Evolutionary conservation across 2,888 invertebrate species (phyloP).

Genomic region (Aproaerema taeniolella): DNA sequence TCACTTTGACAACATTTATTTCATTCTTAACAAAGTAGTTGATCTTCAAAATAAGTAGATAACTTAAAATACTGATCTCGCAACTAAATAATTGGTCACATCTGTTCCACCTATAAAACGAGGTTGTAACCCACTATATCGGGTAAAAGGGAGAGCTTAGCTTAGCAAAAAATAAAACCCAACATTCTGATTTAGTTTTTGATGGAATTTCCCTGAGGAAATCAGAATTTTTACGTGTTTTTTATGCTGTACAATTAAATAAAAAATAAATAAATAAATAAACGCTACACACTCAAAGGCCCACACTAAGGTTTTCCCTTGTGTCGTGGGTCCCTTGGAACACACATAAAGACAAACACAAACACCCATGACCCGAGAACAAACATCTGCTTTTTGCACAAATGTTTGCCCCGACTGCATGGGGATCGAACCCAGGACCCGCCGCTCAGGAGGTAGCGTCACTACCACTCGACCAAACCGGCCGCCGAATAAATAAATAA

Average conservation of each 20-base stretch:
- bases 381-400: too few relatives aligned
- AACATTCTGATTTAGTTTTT: not conserved
- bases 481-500: too few relatives aligned
- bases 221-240: not conserved
- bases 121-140: conserved; percentile 13
- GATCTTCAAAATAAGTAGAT: conserved; percentile 10
- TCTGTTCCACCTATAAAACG: conserved; percentile 74
- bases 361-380: too few relatives aligned
- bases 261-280: not conserved
- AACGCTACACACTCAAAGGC: too few relatives aligned
- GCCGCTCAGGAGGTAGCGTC: too few relatives aligned
- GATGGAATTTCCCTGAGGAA: not conserved
- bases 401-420: too few relatives aligned
- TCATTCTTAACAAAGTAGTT: conserved; percentile 17
- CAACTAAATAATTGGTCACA: conserved; percentile 53
- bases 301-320: too few relatives aligned
- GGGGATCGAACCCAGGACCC: too few relatives aligned
- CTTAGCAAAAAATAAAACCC: not conserved
- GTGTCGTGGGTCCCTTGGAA: too few relatives aligned
- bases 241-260: not conserved
- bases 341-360: too few relatives aligned
- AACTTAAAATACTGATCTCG: conserved; percentile 52
- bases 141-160: not conserved
- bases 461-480: too few relatives aligned
- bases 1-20: too few relatives aligned